These are phyloP conservation scores for Portevinia maculata DNA, from an alignment of 2,888 invertebrate species.

Conservation along the genomic window DNA sequence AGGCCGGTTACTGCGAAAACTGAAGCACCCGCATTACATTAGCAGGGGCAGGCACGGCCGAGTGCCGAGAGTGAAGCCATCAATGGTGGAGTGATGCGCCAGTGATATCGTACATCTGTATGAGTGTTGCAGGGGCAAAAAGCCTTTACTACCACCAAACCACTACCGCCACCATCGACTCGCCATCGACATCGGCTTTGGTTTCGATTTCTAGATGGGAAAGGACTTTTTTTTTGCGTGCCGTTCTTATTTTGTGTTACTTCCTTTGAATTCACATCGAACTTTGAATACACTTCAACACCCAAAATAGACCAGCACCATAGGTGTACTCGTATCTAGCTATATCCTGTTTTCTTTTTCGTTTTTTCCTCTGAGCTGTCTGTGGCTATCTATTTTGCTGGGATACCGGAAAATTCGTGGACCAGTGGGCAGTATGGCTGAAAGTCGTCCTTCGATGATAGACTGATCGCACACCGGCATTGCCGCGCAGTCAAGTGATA, in stretches of 20 bases:
- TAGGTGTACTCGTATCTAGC: constrained; percentile 47
- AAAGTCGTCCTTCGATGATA: constrained; percentile 43
- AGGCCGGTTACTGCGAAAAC: constrained; percentile 13
- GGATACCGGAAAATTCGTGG: constrained; percentile 43
- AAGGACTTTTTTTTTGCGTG: constrained; percentile 60
- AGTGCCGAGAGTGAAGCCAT: constrained; percentile 12
- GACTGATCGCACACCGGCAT: constrained; percentile 3
- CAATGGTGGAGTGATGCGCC: constrained; percentile 68
- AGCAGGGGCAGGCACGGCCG: constrained; percentile 22
- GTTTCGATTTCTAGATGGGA: constrained; percentile 66
- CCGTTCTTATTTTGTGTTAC: constrained; percentile 57
- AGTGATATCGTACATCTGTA: constrained; percentile 50
- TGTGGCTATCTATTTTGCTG: constrained; percentile 31
- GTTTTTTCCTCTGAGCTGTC: too few relatives aligned
- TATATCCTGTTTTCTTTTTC: constrained; percentile 23
- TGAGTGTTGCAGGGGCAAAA: constrained; percentile 50
- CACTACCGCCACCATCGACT: too few relatives aligned
- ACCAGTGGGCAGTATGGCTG: constrained; percentile 50
- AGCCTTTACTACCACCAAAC: constrained; percentile 30
- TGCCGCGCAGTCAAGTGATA: neutral
- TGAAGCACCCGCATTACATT: constrained; percentile 42
- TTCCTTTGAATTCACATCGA: constrained; percentile 52
- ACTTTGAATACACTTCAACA: constrained; percentile 44
- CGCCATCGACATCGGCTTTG: constrained; percentile 49
- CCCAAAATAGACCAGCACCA: constrained; percentile 18